These are phyloP conservation scores for Frankliniella intonsa DNA, from an alignment of 2,888 invertebrate genomes.

Conservation along the genomic window DNA sequence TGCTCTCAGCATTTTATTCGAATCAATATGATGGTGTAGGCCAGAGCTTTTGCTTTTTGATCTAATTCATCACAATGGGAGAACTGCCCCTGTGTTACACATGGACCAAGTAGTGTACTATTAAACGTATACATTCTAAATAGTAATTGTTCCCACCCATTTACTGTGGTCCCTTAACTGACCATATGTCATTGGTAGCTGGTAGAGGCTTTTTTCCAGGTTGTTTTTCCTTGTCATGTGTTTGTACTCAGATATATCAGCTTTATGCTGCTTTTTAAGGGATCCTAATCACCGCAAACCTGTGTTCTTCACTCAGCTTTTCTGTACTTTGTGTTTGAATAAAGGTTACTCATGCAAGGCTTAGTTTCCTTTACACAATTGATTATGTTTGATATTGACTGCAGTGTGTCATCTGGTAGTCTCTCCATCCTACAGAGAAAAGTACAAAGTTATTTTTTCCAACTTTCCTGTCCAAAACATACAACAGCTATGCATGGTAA, in stretches of 20 bases:
- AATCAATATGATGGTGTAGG: neutral
- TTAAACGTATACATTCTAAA: neutral
- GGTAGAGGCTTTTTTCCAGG: neutral
- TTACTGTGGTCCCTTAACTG: no score
- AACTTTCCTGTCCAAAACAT: no score
- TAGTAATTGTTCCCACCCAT: no score
- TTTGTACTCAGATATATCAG: neutral
- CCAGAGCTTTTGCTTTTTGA: neutral
- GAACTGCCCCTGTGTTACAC: no score
- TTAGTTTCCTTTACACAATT: neutral
- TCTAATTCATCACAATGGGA: no score
- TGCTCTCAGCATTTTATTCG: neutral
- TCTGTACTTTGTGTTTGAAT: neutral
- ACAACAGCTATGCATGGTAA: no score
- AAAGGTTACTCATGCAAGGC: neutral
- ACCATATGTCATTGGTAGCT: neutral
- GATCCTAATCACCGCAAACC: neutral
- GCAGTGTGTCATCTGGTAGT: no score
- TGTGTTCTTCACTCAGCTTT: slow-evolving; percentile 3
- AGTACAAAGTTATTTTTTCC: no score
- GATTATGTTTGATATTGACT: no score
- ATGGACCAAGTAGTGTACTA: no score
- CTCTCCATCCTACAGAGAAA: no score
- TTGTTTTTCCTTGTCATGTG: neutral
- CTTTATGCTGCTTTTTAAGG: slow-evolving; percentile 17